Percentiles rank a stretch among this genome's conserved stretches.
Conservation (phyloP, 2,888 invertebrate genomes). For the Zygothrica quintamaculata region DNA sequence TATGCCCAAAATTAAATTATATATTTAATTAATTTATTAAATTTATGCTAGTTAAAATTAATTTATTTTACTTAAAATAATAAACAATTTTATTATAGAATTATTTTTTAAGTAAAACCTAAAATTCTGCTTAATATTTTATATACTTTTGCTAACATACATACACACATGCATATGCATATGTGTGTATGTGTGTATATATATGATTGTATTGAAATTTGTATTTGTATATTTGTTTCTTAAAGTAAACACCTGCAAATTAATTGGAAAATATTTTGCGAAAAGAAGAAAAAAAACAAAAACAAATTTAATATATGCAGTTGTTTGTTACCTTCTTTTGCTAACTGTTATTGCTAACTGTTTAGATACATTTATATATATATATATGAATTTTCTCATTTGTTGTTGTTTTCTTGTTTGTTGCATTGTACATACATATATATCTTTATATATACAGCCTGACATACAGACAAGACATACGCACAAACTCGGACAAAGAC, state of each 20-base stretch:
- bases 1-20: too few relatives aligned
- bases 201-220: too few relatives aligned
- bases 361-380: slow-evolving; percentile 34
- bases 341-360: slow-evolving; percentile 54
- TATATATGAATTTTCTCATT: too few relatives aligned
- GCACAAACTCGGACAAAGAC: slow-evolving; percentile 16
- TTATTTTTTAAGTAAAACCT: too few relatives aligned
- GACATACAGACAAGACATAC: slow-evolving; percentile 12
- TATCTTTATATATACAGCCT: slow-evolving; percentile 3
- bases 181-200: too few relatives aligned
- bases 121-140: too few relatives aligned
- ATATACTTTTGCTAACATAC: too few relatives aligned
- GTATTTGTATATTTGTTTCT: slow-evolving; percentile 9
- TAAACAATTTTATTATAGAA: too few relatives aligned
- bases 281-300: background rate
- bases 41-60: too few relatives aligned
- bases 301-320: slow-evolving; percentile 29
- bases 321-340: slow-evolving; percentile 43
- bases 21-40: too few relatives aligned
- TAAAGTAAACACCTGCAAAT: slow-evolving; percentile 17
- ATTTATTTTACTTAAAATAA: too few relatives aligned
- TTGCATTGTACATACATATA: slow-evolving; percentile 30
- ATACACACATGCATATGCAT: background rate
- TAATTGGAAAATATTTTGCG: background rate
- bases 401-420: slow-evolving; percentile 47